These are phyloP conservation scores for Gnathonemus longibarbis DNA, from an alignment of 2,113 vertebrate species.

Conservation along the genomic window DNA sequence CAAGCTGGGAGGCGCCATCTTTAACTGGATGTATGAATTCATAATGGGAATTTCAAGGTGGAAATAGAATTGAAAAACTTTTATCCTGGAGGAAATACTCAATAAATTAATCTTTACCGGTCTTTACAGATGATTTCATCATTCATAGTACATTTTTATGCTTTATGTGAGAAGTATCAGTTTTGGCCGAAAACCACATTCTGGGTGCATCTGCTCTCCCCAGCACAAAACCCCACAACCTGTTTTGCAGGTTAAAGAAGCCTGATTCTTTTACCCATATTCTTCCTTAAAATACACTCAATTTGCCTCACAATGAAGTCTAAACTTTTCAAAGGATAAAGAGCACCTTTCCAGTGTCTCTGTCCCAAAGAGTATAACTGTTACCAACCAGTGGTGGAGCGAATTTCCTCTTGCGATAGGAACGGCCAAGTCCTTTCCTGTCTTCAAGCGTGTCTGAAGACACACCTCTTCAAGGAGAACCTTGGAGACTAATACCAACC, in stretches of 20 bases:
- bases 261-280: neutral
- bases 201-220: neutral
- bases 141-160: neutral
- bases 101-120: neutral
- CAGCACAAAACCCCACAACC: neutral
- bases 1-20: neutral
- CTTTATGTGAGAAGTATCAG: neutral
- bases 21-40: slow-evolving; percentile 8
- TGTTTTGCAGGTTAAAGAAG: neutral
- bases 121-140: slow-evolving; percentile 4
- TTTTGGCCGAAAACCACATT: neutral
- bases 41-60: neutral
- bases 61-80: neutral
- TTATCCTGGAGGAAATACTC: neutral
- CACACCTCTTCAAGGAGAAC: too few relatives aligned
- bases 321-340: neutral
- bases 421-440: too few relatives aligned
- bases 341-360: neutral
- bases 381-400: too few relatives aligned
- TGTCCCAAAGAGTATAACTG: neutral
- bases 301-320: neutral
- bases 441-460: too few relatives aligned
- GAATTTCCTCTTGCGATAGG: too few relatives aligned
- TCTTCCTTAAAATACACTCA: neutral
- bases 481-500: too few relatives aligned